Percentiles rank a stretch among this genome's conserved stretches.
Evolutionary conservation across 2,888 invertebrate genomes (phyloP).

Genomic region (Hoplodrina ambigua): DNA sequence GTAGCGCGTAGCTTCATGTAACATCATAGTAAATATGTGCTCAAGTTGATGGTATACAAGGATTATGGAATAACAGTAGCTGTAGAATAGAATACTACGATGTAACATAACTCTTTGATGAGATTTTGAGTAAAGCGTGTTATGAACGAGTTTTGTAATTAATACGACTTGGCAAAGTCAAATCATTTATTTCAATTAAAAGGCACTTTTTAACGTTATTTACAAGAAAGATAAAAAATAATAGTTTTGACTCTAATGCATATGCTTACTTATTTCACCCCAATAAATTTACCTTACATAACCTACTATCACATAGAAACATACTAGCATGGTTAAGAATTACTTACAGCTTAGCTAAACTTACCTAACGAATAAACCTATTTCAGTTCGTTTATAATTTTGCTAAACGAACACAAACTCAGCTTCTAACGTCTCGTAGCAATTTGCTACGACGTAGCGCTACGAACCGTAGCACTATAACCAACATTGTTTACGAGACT

Average conservation of each 20-base stretch:
- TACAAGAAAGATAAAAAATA: no score
- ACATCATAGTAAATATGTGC: conserved; percentile 50
- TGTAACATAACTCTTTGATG: background rate
- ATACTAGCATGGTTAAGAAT: background rate
- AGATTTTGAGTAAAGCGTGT: no score
- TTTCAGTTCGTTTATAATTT: no score
- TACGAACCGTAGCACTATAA: conserved; percentile 45
- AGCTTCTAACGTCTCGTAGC: conserved; percentile 35
- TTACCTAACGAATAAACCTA: no score
- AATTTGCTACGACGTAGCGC: conserved; percentile 60
- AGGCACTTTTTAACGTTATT: no score
- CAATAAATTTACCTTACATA: no score
- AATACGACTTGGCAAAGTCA: no score
- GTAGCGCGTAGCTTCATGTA: conserved; percentile 46
- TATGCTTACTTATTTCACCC: no score
- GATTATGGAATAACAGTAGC: conserved; percentile 7
- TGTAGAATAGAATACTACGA: background rate
- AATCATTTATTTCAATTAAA: no score
- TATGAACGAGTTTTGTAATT: no score
- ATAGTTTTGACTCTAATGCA: no score
- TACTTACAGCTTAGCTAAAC: background rate
- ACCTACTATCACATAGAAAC: no score
- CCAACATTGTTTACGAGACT: conserved; percentile 18
- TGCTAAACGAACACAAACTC: background rate
- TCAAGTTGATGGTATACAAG: conserved; percentile 15